phyloP scores from a whole-genome alignment of 1,140 invertebrate genomes.

The Eulimnadia texana region DNA sequence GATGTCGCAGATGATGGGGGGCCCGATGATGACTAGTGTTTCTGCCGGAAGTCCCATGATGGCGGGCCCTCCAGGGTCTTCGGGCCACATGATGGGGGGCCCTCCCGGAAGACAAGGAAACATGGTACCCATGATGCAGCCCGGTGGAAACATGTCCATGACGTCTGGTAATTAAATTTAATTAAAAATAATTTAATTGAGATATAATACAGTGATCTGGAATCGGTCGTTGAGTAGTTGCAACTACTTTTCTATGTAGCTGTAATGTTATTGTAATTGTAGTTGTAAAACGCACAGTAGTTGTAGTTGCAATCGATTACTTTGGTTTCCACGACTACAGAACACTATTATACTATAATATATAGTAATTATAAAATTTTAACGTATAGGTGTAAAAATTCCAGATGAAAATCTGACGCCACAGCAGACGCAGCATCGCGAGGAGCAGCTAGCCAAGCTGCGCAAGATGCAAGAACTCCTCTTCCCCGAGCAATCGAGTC shows the following conservation, averaged over 20 bases:
- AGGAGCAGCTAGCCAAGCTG: conserved; percentile 78
- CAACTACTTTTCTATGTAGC: too few species aligned
- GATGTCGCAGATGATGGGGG: conserved; percentile 17
- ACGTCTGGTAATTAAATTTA: not conserved
- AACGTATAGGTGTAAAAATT: conserved; percentile 54
- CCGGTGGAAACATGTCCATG: conserved; percentile 16
- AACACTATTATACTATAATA: too few species aligned
- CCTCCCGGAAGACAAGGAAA: conserved; percentile 10
- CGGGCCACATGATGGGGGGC: conserved; percentile 18
- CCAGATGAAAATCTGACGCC: conserved; percentile 93
- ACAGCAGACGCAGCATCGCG: conserved; percentile 81
- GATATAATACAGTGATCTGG: not conserved
- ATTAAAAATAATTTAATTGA: too few species aligned
- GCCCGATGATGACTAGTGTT: conserved; percentile 18
- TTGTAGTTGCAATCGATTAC: too few species aligned
- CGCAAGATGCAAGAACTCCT: conserved; percentile 84
- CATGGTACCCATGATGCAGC: conserved; percentile 22
- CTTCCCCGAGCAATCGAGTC: conserved; percentile 56
- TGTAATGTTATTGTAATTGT: too few species aligned
- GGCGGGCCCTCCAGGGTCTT: conserved; percentile 21
- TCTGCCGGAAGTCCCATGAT: conserved; percentile 19
- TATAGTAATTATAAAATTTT: too few species aligned
- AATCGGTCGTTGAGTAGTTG: too few species aligned
- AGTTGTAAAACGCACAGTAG: too few species aligned
- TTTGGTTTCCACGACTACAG: too few species aligned